phyloP scores from a whole-genome alignment of 2,888 invertebrate species.

The Drosophila aldrichi region DNA sequence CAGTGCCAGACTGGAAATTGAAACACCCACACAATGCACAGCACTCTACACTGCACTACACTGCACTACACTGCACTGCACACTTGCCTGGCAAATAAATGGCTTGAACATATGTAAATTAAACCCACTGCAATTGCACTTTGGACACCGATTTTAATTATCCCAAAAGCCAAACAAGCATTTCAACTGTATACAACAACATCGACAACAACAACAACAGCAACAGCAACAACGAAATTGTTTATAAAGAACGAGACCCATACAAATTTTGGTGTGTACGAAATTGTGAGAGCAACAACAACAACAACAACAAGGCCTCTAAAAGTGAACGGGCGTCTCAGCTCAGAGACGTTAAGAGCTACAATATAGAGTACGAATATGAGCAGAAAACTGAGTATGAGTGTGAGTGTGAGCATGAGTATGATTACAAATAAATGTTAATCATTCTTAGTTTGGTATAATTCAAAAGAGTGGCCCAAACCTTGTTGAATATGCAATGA shows the following conservation, averaged over 20 bases:
- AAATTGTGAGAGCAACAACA: constrained; percentile 30
- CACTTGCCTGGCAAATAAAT: constrained; percentile 64
- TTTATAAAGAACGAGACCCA: constrained; percentile 53
- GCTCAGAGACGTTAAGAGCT: constrained; percentile 12
- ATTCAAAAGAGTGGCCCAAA: neutral
- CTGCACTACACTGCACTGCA: neutral
- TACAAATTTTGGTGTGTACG: constrained; percentile 39
- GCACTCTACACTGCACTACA: too few relatives aligned
- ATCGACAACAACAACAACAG: constrained; percentile 9
- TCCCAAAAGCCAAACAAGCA: constrained; percentile 45
- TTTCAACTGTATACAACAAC: constrained; percentile 9
- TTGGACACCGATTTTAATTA: constrained; percentile 77
- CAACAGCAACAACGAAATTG: constrained; percentile 24
- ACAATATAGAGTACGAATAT: constrained; percentile 1
- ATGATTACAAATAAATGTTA: neutral
- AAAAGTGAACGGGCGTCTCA: constrained; percentile 62
- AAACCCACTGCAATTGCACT: constrained; percentile 75
- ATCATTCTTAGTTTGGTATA: neutral
- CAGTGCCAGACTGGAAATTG: constrained; percentile 68
- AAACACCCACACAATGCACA: constrained; percentile 61
- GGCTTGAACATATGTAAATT: constrained; percentile 73
- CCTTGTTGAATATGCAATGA: neutral
- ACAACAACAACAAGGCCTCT: constrained; percentile 34
- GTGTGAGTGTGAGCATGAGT: neutral
- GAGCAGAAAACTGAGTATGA: neutral